Conservation (phyloP, 2,113 vertebrate species). For the Ursus arctos region DNA sequence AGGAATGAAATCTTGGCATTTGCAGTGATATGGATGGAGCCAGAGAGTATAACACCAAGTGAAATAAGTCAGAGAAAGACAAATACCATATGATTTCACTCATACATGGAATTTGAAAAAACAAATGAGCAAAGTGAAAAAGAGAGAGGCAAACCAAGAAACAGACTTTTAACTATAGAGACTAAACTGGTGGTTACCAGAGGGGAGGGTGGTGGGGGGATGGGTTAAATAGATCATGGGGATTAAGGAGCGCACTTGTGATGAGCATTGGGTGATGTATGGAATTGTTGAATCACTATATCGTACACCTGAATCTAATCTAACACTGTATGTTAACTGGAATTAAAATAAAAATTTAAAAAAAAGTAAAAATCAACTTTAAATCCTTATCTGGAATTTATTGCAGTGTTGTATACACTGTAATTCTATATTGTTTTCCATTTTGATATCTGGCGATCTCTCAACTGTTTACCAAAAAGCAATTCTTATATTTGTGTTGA, state of each 20-base stretch:
- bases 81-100: neutral
- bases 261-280: neutral
- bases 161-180: neutral
- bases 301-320: neutral
- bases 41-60: neutral
- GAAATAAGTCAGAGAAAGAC: neutral
- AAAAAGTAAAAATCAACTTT: neutral
- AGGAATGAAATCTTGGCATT: neutral
- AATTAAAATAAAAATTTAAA: neutral
- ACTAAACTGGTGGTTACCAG: neutral
- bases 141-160: neutral
- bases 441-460: conserved; percentile 2
- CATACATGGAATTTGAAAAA: neutral
- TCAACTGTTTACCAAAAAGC: conserved; percentile 49
- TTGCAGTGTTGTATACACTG: neutral
- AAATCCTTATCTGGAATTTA: conserved; percentile 14
- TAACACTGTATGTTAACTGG: neutral
- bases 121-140: neutral
- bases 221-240: neutral
- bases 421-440: conserved; percentile 20
- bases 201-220: neutral
- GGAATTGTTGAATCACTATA: neutral
- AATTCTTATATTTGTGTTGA: conserved; percentile 20
- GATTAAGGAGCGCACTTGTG: neutral
- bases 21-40: neutral